Evolutionary conservation across 2,888 invertebrate genomes (phyloP).

Genomic region (Malachius bipustulatus): DNA sequence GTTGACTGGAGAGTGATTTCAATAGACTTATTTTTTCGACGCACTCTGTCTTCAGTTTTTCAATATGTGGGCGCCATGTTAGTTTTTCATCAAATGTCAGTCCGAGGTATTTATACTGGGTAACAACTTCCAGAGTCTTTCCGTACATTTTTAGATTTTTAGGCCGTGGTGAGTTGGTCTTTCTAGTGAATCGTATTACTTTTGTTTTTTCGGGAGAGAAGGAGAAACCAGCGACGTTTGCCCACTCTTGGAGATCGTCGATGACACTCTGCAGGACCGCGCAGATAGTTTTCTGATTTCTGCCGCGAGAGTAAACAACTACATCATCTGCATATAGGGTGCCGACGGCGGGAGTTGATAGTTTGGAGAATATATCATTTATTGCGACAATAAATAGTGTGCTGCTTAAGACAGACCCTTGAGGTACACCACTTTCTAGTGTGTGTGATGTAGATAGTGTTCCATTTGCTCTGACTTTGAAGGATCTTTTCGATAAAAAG

Average conservation of each 20-base stretch:
- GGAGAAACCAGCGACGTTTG: neutral
- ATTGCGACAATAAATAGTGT: constrained; percentile 14
- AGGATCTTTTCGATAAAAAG: constrained; percentile 11
- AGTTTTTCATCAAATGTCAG: too few relatives aligned
- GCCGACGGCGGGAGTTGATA: neutral
- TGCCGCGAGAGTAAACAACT: neutral
- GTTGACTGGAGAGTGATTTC: too few relatives aligned
- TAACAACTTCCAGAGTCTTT: too few relatives aligned
- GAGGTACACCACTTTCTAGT: constrained; percentile 12
- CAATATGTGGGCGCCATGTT: too few relatives aligned
- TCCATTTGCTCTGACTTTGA: constrained; percentile 11
- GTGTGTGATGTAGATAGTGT: neutral
- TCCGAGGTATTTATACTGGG: too few relatives aligned
- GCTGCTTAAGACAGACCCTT: constrained; percentile 12
- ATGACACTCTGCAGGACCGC: neutral
- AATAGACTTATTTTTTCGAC: too few relatives aligned
- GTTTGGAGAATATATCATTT: constrained; percentile 9
- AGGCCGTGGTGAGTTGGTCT: too few relatives aligned
- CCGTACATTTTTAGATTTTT: too few relatives aligned
- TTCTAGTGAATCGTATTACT: neutral
- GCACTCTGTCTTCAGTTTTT: too few relatives aligned
- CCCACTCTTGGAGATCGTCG: neutral
- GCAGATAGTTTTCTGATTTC: neutral
- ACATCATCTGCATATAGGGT: constrained; percentile 4
- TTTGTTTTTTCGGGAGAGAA: neutral